phyloP scores from a whole-genome alignment of 2,888 invertebrate genomes.

The Cataglyphis albicans region DNA sequence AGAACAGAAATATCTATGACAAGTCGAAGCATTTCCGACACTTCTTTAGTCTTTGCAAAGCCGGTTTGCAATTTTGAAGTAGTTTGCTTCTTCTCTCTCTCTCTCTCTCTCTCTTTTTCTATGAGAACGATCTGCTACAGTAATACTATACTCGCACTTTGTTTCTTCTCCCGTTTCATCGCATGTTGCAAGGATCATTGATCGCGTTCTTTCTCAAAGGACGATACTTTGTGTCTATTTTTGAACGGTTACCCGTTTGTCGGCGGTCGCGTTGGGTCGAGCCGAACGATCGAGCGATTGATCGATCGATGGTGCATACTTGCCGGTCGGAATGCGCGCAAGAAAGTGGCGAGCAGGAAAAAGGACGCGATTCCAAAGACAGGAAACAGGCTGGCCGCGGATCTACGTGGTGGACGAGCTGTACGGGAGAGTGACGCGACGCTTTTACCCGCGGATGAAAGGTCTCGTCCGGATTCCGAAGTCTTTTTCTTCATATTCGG shows the following conservation, averaged over 20 bases:
- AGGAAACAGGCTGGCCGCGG: constrained; percentile 68
- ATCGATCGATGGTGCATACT: constrained; percentile 51
- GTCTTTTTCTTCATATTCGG: constrained; percentile 34
- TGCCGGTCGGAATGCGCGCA: constrained; percentile 66
- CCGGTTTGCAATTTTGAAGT: constrained; percentile 5
- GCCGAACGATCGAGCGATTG: constrained; percentile 10
- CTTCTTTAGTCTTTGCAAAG: neutral
- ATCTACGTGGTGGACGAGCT: constrained; percentile 65
- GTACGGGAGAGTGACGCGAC: constrained; percentile 40
- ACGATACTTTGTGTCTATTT: constrained; percentile 19
- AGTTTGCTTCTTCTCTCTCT: neutral
- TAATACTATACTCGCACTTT: constrained; percentile 19
- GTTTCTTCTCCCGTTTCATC: constrained; percentile 35
- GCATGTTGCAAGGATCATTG: constrained; percentile 38
- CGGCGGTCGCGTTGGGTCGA: neutral
- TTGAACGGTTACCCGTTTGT: constrained; percentile 4
- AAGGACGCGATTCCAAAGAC: constrained; percentile 60
- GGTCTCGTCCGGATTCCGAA: constrained; percentile 41
- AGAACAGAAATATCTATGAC: neutral
- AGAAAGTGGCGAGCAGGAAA: constrained; percentile 69
- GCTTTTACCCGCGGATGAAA: constrained; percentile 46
- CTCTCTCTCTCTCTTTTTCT: neutral
- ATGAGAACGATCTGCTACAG: neutral
- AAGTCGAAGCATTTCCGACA: neutral
- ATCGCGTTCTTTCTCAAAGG: constrained; percentile 2